Conservation (phyloP, 2,113 vertebrate genomes). For the Halichoerus grypus region DNA sequence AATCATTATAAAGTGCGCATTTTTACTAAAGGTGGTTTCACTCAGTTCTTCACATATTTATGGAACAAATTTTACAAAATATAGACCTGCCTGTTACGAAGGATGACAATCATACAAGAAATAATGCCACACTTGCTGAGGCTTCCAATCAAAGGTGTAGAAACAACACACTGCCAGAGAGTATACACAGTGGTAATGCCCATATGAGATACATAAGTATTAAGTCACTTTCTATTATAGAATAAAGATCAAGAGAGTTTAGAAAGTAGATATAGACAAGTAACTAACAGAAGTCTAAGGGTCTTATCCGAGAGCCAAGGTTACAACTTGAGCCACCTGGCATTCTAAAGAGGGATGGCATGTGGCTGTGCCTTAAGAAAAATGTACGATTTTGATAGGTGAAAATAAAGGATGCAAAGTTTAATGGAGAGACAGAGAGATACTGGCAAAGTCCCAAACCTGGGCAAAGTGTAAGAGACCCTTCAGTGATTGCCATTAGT, state of each 20-base stretch:
- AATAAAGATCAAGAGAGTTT: background rate
- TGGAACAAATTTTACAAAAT: background rate
- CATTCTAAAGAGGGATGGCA: background rate
- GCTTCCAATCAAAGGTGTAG: background rate
- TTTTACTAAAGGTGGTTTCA: background rate
- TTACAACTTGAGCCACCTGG: background rate
- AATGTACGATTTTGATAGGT: background rate
- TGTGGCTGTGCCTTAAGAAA: background rate
- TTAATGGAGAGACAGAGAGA: background rate
- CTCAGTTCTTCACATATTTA: constrained; percentile 14
- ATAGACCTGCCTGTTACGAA: background rate
- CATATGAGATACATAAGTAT: background rate
- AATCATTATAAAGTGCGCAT: background rate
- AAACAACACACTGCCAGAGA: background rate
- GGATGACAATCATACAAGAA: background rate
- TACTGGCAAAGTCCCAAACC: background rate
- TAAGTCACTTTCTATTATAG: background rate
- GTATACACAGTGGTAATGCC: background rate
- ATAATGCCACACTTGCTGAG: background rate
- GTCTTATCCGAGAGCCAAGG: background rate
- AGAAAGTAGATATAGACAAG: background rate
- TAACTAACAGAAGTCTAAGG: background rate
- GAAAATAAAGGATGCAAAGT: background rate
- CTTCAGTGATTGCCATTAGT: background rate
- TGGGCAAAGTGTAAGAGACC: background rate